A percentile compares a stretch with the other conserved stretches of the same genome.
Evolutionary conservation across 92 coral and sea anemone genomes (phyloP).

Genomic region (Phenganax stokvisi): DNA sequence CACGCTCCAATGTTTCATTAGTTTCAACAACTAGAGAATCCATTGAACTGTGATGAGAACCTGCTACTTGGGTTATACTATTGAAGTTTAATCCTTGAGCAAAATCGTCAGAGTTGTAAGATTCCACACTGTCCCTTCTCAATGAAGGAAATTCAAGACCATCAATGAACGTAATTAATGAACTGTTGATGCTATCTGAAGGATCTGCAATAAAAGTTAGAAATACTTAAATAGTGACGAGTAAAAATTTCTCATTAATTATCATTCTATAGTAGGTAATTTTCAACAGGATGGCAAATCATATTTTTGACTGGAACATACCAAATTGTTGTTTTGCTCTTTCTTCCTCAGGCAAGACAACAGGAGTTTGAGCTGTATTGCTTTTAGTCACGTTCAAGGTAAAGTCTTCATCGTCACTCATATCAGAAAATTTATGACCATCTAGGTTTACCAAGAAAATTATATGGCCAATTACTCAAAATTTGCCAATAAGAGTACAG

Average conservation of each 20-base stretch:
- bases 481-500: too few species aligned
- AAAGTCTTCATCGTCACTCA: slow-evolving; percentile 31
- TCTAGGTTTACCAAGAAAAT: background rate
- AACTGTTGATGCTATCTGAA: slow-evolving; percentile 63
- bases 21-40: slow-evolving; percentile 55
- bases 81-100: slow-evolving; percentile 81
- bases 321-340: background rate
- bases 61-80: slow-evolving; percentile 57
- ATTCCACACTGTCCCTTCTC: slow-evolving; percentile 65
- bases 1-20: background rate
- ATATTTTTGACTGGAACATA: background rate
- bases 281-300: background rate
- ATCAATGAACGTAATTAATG: slow-evolving; percentile 51
- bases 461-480: background rate
- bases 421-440: slow-evolving; percentile 10
- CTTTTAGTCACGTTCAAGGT: slow-evolving; percentile 16
- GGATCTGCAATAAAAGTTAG: slow-evolving; percentile 1
- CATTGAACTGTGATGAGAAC: slow-evolving; percentile 70
- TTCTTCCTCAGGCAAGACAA: background rate
- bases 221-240: background rate
- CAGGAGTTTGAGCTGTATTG: background rate
- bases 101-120: slow-evolving; percentile 75
- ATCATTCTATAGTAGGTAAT: too few species aligned
- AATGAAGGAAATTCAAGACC: slow-evolving; percentile 69
- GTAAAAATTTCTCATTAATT: background rate